Conservation (phyloP, 2,797 vertebrate genomes). For the Chloroceryle amazona region DNA sequence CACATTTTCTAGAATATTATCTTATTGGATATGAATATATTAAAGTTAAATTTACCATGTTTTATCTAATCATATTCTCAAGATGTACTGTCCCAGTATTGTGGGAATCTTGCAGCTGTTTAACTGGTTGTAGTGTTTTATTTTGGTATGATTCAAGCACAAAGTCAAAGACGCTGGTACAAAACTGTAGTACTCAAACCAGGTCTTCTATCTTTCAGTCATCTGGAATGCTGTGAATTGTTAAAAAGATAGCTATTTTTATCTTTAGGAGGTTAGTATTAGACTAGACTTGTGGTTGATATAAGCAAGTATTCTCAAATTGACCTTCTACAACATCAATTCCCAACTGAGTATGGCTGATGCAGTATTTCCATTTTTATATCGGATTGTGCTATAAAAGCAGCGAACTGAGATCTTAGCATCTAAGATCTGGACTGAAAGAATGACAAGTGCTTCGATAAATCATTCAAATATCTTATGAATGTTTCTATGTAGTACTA, state of each 20-base stretch:
- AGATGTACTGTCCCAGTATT: neutral
- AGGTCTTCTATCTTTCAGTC: neutral
- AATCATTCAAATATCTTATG: neutral
- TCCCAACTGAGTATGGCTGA: neutral
- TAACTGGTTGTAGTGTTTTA: neutral
- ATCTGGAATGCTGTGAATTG: neutral
- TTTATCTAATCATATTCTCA: neutral
- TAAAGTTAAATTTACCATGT: neutral
- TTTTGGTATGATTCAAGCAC: neutral
- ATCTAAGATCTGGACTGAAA: neutral
- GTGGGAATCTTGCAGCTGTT: neutral
- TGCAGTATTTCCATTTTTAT: conserved; percentile 24
- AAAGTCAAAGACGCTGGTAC: neutral
- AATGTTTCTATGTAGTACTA: conserved; percentile 30
- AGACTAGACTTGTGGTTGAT: neutral
- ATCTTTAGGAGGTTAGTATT: neutral
- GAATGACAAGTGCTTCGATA: conserved; percentile 2
- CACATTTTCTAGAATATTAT: neutral
- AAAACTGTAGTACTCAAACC: neutral
- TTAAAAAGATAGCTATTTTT: conserved; percentile 29
- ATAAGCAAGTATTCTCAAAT: conserved; percentile 35
- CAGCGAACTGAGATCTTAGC: neutral
- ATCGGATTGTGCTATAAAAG: neutral
- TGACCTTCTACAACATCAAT: conserved; percentile 23
- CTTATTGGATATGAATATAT: neutral